Conservation (phyloP, 2,797 vertebrate genomes). For the Acridotheres tristis region DNA sequence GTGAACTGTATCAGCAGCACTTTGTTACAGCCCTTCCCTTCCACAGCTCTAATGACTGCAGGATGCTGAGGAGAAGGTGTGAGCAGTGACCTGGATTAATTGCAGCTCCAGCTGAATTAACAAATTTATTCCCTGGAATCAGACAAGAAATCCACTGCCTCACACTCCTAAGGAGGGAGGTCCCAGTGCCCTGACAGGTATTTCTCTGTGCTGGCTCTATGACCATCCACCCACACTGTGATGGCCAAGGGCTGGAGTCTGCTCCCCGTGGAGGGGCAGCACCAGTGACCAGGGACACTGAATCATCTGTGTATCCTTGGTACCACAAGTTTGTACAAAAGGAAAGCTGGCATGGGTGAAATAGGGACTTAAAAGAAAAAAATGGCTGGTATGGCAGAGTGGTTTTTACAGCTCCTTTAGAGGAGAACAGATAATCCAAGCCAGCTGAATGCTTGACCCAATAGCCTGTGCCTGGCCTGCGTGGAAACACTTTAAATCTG, state of each 20-base stretch:
- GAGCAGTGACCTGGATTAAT: constrained; percentile 62
- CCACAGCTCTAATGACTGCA: constrained; percentile 17
- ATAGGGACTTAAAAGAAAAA: neutral
- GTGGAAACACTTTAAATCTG: constrained; percentile 21
- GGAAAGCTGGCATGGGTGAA: neutral
- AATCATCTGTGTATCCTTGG: neutral
- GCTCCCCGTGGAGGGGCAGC: neutral
- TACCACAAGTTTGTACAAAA: neutral
- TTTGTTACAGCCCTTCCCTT: constrained; percentile 11
- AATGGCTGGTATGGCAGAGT: neutral
- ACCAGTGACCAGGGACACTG: neutral
- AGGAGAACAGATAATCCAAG: constrained; percentile 9
- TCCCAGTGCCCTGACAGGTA: neutral
- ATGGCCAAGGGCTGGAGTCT: neutral
- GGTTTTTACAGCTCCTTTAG: constrained; percentile 1
- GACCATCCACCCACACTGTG: neutral
- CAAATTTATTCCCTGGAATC: constrained; percentile 25
- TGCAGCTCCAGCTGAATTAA: constrained; percentile 47
- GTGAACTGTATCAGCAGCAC: constrained; percentile 54
- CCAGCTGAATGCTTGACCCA: neutral
- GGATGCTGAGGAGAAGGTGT: constrained; percentile 53
- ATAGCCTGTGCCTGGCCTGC: neutral
- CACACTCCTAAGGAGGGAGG: neutral
- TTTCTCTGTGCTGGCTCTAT: neutral
- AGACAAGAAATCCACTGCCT: neutral